A percentile compares a stretch with the other conserved stretches of the same genome.
Conservation (phyloP, 2,797 vertebrate species). For the Eidolon dupreanum region DNA sequence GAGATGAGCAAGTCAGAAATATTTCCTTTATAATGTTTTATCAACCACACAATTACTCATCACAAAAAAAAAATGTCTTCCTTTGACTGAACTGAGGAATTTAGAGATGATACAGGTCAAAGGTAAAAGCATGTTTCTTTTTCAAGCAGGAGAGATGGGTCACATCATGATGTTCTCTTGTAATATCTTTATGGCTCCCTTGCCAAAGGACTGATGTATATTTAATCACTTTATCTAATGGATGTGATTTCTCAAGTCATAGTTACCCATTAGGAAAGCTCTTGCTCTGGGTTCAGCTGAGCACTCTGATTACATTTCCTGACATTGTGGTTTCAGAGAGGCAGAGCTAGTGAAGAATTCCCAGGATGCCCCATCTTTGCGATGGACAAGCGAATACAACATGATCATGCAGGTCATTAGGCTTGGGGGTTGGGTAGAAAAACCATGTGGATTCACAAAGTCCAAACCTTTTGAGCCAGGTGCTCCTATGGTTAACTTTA, state of each 20-base stretch:
- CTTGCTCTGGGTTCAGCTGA: conserved; percentile 67
- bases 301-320: conserved; percentile 77
- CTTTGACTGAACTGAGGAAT: not conserved
- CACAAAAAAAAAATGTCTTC: conserved; percentile 7
- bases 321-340: conserved; percentile 78
- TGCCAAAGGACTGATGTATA: conserved; percentile 78
- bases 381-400: not conserved
- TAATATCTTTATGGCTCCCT: conserved; percentile 40
- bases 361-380: conserved; percentile 57
- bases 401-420: conserved; percentile 5
- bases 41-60: not conserved
- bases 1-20: not conserved
- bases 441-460: not conserved
- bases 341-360: conserved; percentile 58
- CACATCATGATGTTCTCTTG: not conserved
- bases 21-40: conserved; percentile 5
- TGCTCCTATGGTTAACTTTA: not conserved
- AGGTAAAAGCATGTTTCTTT: conserved; percentile 51
- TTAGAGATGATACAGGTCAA: not conserved
- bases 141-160: not conserved
- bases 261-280: conserved; percentile 75
- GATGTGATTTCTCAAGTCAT: conserved; percentile 74
- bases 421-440: conserved; percentile 41
- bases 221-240: conserved; percentile 82
- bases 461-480: not conserved